A percentile compares a stretch with the other conserved stretches of the same genome.
These are phyloP conservation scores for Biston betularia DNA, from an alignment of 2,888 invertebrate genomes.

Conservation along the genomic window DNA sequence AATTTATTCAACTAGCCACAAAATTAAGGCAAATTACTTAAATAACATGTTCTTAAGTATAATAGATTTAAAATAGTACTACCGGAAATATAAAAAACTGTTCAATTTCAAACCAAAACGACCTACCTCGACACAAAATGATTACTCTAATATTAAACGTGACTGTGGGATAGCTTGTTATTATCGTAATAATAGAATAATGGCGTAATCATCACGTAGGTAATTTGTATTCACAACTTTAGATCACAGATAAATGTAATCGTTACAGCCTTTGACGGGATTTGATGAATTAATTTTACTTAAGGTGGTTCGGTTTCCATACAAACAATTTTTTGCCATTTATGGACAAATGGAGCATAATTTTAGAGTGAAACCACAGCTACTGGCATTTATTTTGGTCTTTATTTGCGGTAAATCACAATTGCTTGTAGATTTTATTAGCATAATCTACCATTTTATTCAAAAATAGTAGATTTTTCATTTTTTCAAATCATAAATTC, in stretches of 20 bases:
- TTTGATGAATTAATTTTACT: conserved; percentile 7
- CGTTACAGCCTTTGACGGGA: neutral
- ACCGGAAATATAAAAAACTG: conserved; percentile 20
- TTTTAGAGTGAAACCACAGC: too few species aligned
- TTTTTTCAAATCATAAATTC: too few species aligned
- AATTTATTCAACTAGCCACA: neutral
- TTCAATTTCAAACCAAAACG: conserved; percentile 5
- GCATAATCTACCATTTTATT: too few species aligned
- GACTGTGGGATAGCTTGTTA: conserved; percentile 10
- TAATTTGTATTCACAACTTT: conserved; percentile 31
- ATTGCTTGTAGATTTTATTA: too few species aligned
- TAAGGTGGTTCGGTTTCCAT: too few species aligned
- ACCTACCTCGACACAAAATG: conserved; percentile 11
- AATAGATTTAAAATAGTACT: conserved; percentile 4
- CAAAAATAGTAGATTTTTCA: too few species aligned
- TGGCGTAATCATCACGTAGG: conserved; percentile 18
- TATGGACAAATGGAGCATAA: too few species aligned
- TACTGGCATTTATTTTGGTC: too few species aligned
- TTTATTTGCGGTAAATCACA: too few species aligned
- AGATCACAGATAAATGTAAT: conserved; percentile 24
- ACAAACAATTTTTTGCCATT: too few species aligned
- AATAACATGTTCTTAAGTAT: neutral
- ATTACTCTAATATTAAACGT: conserved; percentile 27
- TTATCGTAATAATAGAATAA: conserved; percentile 15
- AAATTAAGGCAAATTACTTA: neutral